These are phyloP conservation scores for Neomonachus schauinslandi DNA, from an alignment of 2,113 vertebrate species.

Conservation along the genomic window DNA sequence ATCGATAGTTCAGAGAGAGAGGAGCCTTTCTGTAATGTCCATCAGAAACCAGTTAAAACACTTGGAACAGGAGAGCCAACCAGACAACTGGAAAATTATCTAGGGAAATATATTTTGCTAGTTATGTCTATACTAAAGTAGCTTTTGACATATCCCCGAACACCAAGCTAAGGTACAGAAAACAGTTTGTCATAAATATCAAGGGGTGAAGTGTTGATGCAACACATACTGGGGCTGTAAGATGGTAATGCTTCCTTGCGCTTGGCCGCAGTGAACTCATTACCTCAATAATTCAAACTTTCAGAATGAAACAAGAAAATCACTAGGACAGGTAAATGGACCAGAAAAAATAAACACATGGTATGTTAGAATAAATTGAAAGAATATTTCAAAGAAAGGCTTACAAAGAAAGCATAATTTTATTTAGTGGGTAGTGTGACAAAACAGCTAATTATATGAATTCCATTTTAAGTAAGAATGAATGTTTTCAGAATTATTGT, in stretches of 20 bases:
- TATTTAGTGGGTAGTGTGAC: neutral
- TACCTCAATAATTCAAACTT: conserved; percentile 57
- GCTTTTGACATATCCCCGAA: neutral
- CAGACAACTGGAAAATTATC: neutral
- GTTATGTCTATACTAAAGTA: neutral
- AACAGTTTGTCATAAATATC: neutral
- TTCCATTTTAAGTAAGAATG: conserved; percentile 17
- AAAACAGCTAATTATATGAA: conserved; percentile 41
- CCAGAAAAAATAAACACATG: conserved; percentile 48
- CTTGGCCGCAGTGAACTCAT: neutral
- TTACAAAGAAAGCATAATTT: conserved; percentile 25
- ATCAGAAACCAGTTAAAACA: neutral
- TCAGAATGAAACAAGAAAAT: conserved; percentile 58
- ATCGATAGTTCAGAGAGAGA: neutral
- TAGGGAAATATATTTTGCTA: neutral
- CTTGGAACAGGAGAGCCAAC: neutral
- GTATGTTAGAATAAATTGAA: neutral
- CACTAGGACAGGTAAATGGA: conserved; percentile 39
- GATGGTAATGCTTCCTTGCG: neutral
- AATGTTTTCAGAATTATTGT: neutral
- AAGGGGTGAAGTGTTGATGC: neutral
- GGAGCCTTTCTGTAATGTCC: neutral
- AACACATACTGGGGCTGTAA: neutral
- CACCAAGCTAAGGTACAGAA: neutral
- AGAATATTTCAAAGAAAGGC: neutral